phyloP scores from a whole-genome alignment of 2,888 invertebrate genomes.

The Suillia variegata region DNA sequence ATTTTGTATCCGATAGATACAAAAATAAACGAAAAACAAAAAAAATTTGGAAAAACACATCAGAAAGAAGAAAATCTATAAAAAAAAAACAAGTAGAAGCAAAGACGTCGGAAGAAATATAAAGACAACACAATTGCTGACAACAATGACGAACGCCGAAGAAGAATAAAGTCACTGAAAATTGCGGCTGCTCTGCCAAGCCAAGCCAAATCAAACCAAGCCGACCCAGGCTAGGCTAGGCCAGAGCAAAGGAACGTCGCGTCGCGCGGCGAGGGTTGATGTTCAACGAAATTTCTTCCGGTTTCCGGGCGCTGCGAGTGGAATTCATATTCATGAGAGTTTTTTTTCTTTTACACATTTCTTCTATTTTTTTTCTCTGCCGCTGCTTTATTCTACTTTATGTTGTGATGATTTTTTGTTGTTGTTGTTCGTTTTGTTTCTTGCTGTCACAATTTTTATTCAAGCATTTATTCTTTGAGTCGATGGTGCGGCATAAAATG shows the following conservation, averaged over 20 bases:
- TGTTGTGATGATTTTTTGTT: neutral
- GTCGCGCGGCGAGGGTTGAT: neutral
- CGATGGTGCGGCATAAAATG: neutral
- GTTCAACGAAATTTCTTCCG: slow-evolving; percentile 1
- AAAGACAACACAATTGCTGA: neutral
- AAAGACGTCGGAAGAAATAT: neutral
- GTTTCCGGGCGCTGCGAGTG: neutral
- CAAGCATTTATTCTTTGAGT: neutral
- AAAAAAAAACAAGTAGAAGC: no score
- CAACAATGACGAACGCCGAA: neutral
- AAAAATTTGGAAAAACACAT: no score
- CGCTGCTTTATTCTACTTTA: neutral
- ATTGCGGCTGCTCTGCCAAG: neutral
- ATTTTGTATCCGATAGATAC: no score
- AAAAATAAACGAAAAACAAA: no score
- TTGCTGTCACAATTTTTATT: neutral
- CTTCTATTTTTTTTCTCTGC: neutral
- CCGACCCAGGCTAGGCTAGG: no score
- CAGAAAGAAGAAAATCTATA: no score
- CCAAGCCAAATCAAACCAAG: no score
- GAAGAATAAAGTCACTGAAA: neutral
- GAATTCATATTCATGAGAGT: slow-evolving; percentile 2
- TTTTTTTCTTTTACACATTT: neutral
- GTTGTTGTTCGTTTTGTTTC: neutral
- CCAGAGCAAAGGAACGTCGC: no score